Base-by-base conservation (phyloP, 1,140 invertebrate species). In the Sipha flava region DNA sequence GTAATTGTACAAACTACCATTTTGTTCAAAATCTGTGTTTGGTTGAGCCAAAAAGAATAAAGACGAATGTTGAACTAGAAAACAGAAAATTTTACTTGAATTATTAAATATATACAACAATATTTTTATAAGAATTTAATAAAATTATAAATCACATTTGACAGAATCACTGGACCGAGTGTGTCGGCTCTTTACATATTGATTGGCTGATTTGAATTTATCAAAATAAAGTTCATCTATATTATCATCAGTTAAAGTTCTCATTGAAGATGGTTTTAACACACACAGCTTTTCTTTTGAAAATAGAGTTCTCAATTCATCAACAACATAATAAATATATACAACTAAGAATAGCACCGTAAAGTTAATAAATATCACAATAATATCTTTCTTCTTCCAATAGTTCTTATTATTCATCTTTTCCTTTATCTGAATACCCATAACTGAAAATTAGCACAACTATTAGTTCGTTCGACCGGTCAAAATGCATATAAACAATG, bases 1-100 rank as follows among this genome's bases (percentile, higher is more conserved):
- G 62, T n/a, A 31, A 10, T 10, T 72, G 40, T 72, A 31, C 45
- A 72, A 52, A 75, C 70, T 75, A 75, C 70, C 70, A 54, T 75
- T 34, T 54, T 75, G 70, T 75, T 75, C 70, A 75, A 75, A 75
- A 75, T 54, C 47, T 52, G 54, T 54, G 49, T 75, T 37, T 54
- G 70, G 45, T 75, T 54, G 70, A 37, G 70, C 70, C 70, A 75
- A 54, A 23, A n/a, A 52, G 18, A 54, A 75, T n/a, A 75, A 54
- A 34, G 18, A 75, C 21, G 47, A 37, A 14, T 37, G 52, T 54
- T 54, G 70, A 54, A 52, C 70, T 75, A 34, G n/a, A 75, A 75
- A 52, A 16, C 34, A 73, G 23, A 72, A 66, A 68, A 45, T 18
- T 16, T 14, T 23, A 62, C 14, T 47, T 34, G 29, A 31, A 52